Percentiles rank a stretch among this genome's conserved stretches.
Evolutionary conservation across 2,888 invertebrate genomes (phyloP).

Genomic region (Nineta flava): DNA sequence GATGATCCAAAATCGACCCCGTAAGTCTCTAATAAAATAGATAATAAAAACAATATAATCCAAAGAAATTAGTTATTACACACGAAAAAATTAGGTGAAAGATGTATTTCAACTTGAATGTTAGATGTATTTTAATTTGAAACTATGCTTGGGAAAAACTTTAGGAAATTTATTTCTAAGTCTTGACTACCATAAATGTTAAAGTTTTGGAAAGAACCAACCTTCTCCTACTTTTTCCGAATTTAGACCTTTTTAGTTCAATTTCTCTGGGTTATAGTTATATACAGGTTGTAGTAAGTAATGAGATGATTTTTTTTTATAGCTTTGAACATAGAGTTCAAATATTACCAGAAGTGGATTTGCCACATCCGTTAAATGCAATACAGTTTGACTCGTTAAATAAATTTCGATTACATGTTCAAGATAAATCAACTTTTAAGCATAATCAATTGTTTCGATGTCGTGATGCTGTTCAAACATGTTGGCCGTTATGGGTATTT

Average conservation of each 20-base stretch:
- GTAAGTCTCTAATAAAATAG: neutral
- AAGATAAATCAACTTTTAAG: conserved; percentile 18
- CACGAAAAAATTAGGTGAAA: no score
- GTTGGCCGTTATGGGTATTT: conserved; percentile 52
- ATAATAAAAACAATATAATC: neutral
- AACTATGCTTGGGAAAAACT: no score
- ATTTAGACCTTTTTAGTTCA: conserved; percentile 12
- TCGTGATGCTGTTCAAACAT: conserved; percentile 34
- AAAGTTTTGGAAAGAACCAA: no score
- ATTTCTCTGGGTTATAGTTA: no score
- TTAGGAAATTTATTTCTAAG: no score
- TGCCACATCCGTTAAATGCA: conserved; percentile 36
- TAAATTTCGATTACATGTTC: conserved; percentile 24
- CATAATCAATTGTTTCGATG: conserved; percentile 23
- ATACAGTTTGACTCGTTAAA: conserved; percentile 31
- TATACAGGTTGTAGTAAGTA: no score
- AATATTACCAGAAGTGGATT: conserved; percentile 48
- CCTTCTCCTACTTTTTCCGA: no score
- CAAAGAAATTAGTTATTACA: no score
- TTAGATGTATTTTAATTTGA: no score
- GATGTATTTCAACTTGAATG: no score
- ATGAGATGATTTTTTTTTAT: no score
- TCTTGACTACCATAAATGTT: no score
- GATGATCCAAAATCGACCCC: neutral
- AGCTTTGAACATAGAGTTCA: conserved; percentile 26